These are phyloP conservation scores for Malurus splendens DNA, from an alignment of 2,797 vertebrate genomes.

Conservation along the genomic window DNA sequence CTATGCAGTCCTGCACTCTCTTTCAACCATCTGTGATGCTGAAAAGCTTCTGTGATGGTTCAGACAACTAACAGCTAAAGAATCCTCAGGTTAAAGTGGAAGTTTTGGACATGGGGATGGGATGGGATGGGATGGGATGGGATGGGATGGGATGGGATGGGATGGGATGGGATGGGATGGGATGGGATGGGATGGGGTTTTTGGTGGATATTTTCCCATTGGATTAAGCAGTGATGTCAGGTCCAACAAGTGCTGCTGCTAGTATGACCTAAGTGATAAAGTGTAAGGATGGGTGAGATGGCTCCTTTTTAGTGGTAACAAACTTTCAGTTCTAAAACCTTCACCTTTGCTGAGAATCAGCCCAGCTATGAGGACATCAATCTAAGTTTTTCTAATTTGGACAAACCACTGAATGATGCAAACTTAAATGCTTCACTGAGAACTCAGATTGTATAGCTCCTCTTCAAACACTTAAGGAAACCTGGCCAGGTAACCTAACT, in stretches of 20 bases:
- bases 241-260: neutral
- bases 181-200: neutral
- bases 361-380: neutral
- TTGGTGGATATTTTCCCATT: neutral
- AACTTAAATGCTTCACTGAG: neutral
- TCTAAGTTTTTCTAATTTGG: neutral
- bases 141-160: too few species aligned
- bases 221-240: neutral
- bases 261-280: neutral
- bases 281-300: rapidly evolving
- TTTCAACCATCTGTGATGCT: neutral
- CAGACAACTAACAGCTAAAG: neutral
- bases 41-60: neutral
- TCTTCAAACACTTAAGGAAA: neutral
- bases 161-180: too few species aligned
- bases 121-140: too few species aligned
- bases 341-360: neutral
- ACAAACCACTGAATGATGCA: neutral
- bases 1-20: neutral
- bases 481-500: neutral
- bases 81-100: neutral
- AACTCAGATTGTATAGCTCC: neutral
- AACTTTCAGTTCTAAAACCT: neutral
- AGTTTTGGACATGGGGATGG: neutral
- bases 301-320: neutral